Evolutionary conservation across 2,797 vertebrate genomes (phyloP).

Genomic region (Erpetoichthys calabaricus): DNA sequence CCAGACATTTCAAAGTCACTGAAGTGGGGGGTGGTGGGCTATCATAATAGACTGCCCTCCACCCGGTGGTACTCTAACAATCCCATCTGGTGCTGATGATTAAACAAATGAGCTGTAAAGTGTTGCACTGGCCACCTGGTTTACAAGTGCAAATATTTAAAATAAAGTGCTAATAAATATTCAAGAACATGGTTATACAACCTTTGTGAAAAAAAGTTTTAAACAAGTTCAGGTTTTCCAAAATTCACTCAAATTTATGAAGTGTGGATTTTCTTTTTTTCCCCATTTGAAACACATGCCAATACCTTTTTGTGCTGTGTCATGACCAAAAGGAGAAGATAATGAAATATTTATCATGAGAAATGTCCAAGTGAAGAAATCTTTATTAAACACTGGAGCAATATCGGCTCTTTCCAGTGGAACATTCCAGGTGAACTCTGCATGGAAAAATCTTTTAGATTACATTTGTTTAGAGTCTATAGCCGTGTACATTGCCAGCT

Average conservation of each 20-base stretch:
- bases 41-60: no score
- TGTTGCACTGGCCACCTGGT: background rate
- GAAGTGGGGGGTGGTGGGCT: no score
- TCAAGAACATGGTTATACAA: background rate
- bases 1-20: no score
- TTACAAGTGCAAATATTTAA: background rate
- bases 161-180: background rate
- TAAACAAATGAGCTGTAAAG: no score
- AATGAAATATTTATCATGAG: constrained; percentile 29
- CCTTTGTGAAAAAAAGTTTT: background rate
- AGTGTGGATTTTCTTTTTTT: background rate
- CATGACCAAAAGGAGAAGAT: constrained; percentile 6
- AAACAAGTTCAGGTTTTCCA: constrained; percentile 2
- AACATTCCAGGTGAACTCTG: constrained; percentile 18
- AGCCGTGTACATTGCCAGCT: constrained; percentile 21
- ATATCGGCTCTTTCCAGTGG: constrained; percentile 14
- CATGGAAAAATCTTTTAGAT: constrained; percentile 26
- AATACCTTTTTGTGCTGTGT: no score
- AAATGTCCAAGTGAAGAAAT: constrained; percentile 29
- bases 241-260: constrained; percentile 5
- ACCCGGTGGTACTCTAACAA: no score
- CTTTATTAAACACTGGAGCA: constrained; percentile 30
- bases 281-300: no score
- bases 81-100: no score
- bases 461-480: constrained; percentile 25